Base-by-base conservation (phyloP, 2,888 invertebrate genomes). In the Tipula unca region DNA sequence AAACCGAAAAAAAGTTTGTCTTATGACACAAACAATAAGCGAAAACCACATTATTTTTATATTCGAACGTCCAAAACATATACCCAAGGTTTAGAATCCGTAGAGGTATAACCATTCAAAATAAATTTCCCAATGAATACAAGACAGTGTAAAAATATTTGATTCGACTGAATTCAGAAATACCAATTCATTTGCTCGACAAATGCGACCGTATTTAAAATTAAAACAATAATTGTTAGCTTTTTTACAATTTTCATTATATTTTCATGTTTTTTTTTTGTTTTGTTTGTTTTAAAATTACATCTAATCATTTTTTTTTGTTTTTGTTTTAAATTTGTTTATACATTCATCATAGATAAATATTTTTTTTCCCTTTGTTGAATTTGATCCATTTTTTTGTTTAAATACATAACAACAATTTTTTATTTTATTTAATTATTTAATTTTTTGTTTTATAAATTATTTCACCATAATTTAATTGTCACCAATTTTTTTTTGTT, bases 241-340 rank as follows among this genome's bases (percentile, higher is more conserved):
- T 69, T 69, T 69, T 69, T 25, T 69, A 69, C 69, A 25, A 69
- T 32, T 83, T 83, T 82, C 29, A 82, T 69, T 20, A 20, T 69
- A 69, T 82, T n/a, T n/a, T 32, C 32, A 32, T 32, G 29, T 17
- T 83, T 83, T 83, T 83, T 29, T 82, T 32, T 83, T 32, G 32
- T 83, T 83, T 83, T 83, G 83, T 83, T 83, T 83, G 83, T 29
- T 83, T 83, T 83, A 83, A 83, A 83, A 83, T 83, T 83, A 83
- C 83, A 83, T 83, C 83, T 83, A 83, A 83, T 83, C 83, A 83
- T 83, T 83, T 83, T 83, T 82, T 82, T 83, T 83, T 83, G 32
- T 14, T 29, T 83, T 83, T 83, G 29, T 83, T 83, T 83, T 83
- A 25, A 82, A 29, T 82, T 82, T 29, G 14, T 82, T 29, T 5